These are phyloP conservation scores for Miltochrista miniata DNA, from an alignment of 2,888 invertebrate species.

Conservation along the genomic window DNA sequence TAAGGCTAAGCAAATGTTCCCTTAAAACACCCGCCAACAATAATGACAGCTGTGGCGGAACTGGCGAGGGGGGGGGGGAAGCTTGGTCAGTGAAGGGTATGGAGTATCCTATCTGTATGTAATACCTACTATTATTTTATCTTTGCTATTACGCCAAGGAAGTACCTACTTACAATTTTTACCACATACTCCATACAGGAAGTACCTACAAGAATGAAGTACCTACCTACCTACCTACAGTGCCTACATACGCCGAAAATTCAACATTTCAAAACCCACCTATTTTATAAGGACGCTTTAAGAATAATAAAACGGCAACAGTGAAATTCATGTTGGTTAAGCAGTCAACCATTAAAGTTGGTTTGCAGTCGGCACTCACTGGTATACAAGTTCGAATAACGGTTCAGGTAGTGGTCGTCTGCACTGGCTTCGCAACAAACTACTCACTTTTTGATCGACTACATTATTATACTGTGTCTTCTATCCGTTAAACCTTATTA, in stretches of 20 bases:
- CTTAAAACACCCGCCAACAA: no score
- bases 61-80: no score
- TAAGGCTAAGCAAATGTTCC: no score
- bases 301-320: conserved; percentile 23
- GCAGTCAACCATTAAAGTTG: conserved; percentile 58
- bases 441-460: conserved; percentile 21
- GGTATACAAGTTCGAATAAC: conserved; percentile 50
- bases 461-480: conserved; percentile 6
- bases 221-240: no score
- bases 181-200: not conserved
- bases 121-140: no score
- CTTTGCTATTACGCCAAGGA: no score
- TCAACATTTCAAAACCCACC: not conserved
- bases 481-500: not conserved
- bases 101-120: no score
- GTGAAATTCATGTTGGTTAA: conserved; percentile 47
- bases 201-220: not conserved
- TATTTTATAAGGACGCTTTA: conserved; percentile 8
- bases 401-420: conserved; percentile 38
- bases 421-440: conserved; percentile 18
- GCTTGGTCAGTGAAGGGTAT: no score
- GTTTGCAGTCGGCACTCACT: conserved; percentile 31
- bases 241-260: not conserved
- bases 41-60: no score
- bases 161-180: no score